Evolutionary conservation across 2,113 vertebrate species (phyloP), one percentile per base, ranked within the genome.

Genomic region (Phalacrocorax aristotelis): DNA sequence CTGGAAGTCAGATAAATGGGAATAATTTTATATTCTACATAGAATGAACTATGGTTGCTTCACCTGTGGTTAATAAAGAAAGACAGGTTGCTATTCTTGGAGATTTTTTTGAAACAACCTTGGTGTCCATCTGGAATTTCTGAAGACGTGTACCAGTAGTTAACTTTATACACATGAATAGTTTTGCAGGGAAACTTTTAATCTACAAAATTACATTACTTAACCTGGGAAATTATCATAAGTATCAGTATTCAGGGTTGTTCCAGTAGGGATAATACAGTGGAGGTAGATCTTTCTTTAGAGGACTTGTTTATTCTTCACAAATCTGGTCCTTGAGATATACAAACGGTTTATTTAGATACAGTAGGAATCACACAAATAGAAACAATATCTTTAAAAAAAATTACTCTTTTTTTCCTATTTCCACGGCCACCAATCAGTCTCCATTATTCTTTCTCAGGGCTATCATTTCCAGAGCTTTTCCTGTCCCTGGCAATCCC

Each of bases 391-490:
- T 61, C 79, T 83, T 89, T 92, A 61, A 83, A 94, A 96, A 25
- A 13, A 32, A 44, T 74, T 92, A 68, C 16, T 61, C 3, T 3
- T 1, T 2, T 87, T 77, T 77, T 16, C 15, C 36, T 80, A 17
- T 88, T 93, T 88, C 30, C 27, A 65, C 36, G 65, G 57, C 32
- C 0, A 2, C 44, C 0, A 4, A 49, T 89, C 66, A 36, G 70
- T 89, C 79, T 86, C 89, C 64, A 74, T 80, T 89, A 81, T 78
- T 87, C 42, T 74, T 93, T 93, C 72, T 77, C 68, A 83, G 60
- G 29, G 60, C 58, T 95, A 57, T 92, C 3, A 89, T 95, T 95
- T 96, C 49, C 75, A 92, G 68, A 74, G 76, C 13, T 89, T 90
- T 83, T 89, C n/a, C 58, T 86, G 54, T 92, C 58, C 34, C 29